Percentiles rank a stretch among this genome's conserved stretches.
These are phyloP conservation scores for Sporophila hypoxantha DNA, from an alignment of 2,113 vertebrate genomes.

Conservation along the genomic window DNA sequence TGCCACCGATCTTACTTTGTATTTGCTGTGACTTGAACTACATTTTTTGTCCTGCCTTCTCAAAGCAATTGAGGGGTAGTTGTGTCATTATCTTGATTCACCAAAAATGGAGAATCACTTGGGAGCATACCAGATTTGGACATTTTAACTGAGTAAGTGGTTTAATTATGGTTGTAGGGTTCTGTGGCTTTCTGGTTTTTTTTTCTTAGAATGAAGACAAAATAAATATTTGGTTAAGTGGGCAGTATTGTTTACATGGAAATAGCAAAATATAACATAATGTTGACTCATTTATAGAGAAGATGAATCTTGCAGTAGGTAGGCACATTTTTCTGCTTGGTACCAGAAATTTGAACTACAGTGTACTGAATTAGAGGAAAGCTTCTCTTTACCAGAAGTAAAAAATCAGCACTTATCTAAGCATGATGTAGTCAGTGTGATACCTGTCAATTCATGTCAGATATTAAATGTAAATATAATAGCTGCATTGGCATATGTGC, in stretches of 20 bases:
- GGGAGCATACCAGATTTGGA: background rate
- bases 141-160: background rate
- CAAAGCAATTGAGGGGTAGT: background rate
- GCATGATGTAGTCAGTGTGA: background rate
- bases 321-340: background rate
- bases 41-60: background rate
- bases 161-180: background rate
- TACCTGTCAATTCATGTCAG: background rate
- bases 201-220: background rate
- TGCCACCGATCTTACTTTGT: background rate
- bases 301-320: background rate
- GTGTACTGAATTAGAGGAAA: background rate
- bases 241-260: background rate
- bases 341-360: background rate
- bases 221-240: background rate
- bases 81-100: background rate
- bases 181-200: background rate
- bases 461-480: background rate
- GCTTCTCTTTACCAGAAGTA: background rate
- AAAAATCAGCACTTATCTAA: background rate
- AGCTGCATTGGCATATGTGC: background rate
- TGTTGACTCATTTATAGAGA: background rate
- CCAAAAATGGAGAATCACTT: background rate
- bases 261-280: background rate
- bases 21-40: background rate